These are phyloP conservation scores for Chelonoidis abingdonii DNA, from an alignment of 2,113 vertebrate species.

Conservation along the genomic window DNA sequence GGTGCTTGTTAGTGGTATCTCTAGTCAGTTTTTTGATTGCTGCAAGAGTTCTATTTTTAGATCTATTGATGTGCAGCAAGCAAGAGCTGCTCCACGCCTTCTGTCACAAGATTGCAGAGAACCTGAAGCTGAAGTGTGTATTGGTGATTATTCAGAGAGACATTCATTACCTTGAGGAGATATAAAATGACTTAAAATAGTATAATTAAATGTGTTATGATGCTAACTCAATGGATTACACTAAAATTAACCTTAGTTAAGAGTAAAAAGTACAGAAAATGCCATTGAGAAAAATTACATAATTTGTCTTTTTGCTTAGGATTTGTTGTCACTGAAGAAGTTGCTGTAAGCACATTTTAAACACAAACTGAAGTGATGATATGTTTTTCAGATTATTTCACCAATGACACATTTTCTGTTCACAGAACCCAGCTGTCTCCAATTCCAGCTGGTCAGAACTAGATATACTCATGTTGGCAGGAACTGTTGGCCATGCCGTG, in stretches of 20 bases:
- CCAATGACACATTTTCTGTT: neutral
- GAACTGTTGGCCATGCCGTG: conserved; percentile 89
- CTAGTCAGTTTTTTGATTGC: neutral
- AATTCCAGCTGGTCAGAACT: conserved; percentile 86
- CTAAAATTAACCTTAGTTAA: neutral
- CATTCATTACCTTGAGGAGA: neutral
- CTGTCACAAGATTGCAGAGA: neutral
- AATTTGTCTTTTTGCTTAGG: neutral
- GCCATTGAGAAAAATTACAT: neutral
- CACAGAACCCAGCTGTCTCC: conserved; percentile 59
- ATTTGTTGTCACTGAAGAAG: neutral
- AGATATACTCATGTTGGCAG: conserved; percentile 86
- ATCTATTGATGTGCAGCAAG: neutral
- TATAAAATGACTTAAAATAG: neutral
- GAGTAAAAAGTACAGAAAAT: neutral
- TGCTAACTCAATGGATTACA: neutral
- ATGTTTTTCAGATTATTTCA: neutral
- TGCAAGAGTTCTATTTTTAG: conserved; percentile 23
- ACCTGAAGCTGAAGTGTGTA: neutral
- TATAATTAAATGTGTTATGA: neutral
- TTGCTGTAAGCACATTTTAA: neutral
- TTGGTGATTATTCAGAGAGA: neutral
- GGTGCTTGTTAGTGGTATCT: neutral
- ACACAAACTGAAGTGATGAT: neutral
- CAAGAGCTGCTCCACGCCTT: neutral